Percentiles rank a stretch among this genome's conserved stretches.
Conservation (phyloP, 2,113 vertebrate species). For the Xiphophorus maculatus region DNA sequence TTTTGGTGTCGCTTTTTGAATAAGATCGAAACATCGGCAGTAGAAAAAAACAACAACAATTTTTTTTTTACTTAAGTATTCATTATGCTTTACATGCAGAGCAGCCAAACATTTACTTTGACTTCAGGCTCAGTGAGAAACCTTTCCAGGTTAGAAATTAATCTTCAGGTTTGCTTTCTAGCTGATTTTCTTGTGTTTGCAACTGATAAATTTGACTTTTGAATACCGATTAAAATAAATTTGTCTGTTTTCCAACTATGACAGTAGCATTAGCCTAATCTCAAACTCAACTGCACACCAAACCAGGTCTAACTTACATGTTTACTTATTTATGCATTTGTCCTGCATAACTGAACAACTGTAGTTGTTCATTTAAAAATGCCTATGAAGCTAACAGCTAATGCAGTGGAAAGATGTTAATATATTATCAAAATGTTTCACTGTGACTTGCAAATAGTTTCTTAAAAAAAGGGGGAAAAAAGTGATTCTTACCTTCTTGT, state of each 20-base stretch:
- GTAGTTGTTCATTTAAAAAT: too few relatives aligned
- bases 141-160: not conserved
- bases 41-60: not conserved
- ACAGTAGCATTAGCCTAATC: too few relatives aligned
- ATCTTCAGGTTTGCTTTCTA: not conserved
- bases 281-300: too few relatives aligned
- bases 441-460: not conserved
- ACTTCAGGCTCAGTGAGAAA: not conserved
- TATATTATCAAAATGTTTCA: not conserved
- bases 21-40: not conserved
- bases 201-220: too few relatives aligned
- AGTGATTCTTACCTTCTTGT: slow-evolving; percentile 81
- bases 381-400: not conserved
- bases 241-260: too few relatives aligned
- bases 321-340: not conserved
- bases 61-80: not conserved
- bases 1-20: too few relatives aligned
- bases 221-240: too few relatives aligned
- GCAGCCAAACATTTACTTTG: not conserved
- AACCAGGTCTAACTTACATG: too few relatives aligned
- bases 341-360: not conserved
- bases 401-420: not conserved
- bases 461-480: not conserved
- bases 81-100: not conserved
- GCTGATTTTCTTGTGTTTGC: not conserved